Base-by-base conservation (phyloP, 1,140 invertebrate genomes). In the Penaeus japonicus region DNA sequence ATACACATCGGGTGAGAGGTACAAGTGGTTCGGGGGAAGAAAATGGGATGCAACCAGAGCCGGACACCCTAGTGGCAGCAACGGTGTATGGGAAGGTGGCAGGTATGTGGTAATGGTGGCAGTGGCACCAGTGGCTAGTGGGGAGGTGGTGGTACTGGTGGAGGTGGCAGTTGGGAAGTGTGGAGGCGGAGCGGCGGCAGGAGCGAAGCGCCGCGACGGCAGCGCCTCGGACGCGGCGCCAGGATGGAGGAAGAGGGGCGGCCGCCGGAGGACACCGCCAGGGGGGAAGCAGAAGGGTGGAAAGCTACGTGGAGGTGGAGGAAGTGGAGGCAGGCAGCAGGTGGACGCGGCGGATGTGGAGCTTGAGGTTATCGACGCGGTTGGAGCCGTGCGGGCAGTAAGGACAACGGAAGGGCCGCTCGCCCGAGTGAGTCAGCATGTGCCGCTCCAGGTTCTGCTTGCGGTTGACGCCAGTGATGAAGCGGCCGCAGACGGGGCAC, bases 381-480 rank as follows among this genome's bases (percentile, higher is more conserved):
- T 90, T 90, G 82, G 89, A 90, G 27, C 89, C 85, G 70, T 90
- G 89, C 18, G 95, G 94, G 92, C 96, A 97, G 90, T 95, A 94
- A 90, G 94, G 94, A 92, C 96, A 97, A 91, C 95, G 95, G 92
- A 96, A 96, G 3, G 96, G 95, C 2, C 95, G 93, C 91, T 96
- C 95, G 1, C 95, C 95, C 4, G 95, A 95, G 91, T 96, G 96
- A 0, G 96, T 95, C 54, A 96, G 91, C 85, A 96, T 94, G 92
- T 96, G 96, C 0, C 95, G 93, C 90, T 96, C 95, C 90, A 96
- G 92, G 62, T 90, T 88, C 85, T 88, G 80, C 70, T 88, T 90
- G 75, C 85, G 87, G 62, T 88, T 88, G 62, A 88, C 87, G 27
- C 85, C 88, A 20, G 70, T 83, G 79, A 88, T 88, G 80, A 83